phyloP scores from a whole-genome alignment of 2,113 vertebrate genomes.

The Mus pahari region DNA sequence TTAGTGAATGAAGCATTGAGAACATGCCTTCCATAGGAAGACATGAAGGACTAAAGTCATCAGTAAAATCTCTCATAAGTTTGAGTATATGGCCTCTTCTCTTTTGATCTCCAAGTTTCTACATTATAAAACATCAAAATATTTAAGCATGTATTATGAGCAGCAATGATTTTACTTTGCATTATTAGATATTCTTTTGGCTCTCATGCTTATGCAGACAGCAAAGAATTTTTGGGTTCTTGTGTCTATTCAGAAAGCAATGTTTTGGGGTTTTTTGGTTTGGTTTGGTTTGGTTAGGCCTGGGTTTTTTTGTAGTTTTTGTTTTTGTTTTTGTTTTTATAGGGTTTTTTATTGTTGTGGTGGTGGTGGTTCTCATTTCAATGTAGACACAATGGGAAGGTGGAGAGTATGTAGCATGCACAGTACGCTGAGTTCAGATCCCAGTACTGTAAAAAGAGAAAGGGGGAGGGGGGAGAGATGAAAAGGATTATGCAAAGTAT shows the following conservation, averaged over 20 bases:
- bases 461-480: background rate
- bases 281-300: background rate
- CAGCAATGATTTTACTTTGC: conserved; percentile 21
- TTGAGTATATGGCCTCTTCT: background rate
- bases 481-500: background rate
- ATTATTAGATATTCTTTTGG: conserved; percentile 50
- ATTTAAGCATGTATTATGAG: background rate
- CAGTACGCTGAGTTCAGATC: background rate
- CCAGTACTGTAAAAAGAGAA: background rate
- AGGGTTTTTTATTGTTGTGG: too few species aligned
- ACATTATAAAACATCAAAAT: conserved; percentile 33
- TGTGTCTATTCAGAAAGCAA: background rate
- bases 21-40: background rate
- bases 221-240: background rate
- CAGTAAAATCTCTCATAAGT: background rate
- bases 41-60: conserved; percentile 16
- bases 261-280: background rate
- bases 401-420: background rate
- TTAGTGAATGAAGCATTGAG: conserved; percentile 34
- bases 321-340: too few species aligned
- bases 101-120: conserved; percentile 41
- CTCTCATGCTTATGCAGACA: conserved; percentile 9
- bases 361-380: background rate
- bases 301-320: background rate
- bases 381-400: conserved; percentile 21